Conservation (phyloP, 2,888 invertebrate genomes). For the Lucinisca nassula region DNA sequence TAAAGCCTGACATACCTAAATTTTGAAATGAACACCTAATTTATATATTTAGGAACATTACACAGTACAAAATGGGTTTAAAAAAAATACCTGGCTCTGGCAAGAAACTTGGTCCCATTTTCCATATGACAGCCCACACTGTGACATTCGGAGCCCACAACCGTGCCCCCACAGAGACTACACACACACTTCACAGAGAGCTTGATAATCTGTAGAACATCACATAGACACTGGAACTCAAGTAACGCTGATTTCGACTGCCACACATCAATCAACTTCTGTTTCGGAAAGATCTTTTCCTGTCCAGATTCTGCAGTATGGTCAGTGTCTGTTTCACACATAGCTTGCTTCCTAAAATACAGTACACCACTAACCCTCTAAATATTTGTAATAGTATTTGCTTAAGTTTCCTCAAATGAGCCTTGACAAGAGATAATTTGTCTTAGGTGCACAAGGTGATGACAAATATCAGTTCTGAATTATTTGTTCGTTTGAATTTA, state of each 20-base stretch:
- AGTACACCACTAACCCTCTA: too few relatives aligned
- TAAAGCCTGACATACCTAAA: too few relatives aligned
- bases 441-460: too few relatives aligned
- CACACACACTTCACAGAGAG: conserved; percentile 74
- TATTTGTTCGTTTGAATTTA: too few relatives aligned
- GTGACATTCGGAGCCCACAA: conserved; percentile 38
- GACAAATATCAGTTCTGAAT: too few relatives aligned
- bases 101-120: conserved; percentile 45
- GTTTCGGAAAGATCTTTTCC: background rate
- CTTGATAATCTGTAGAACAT: conserved; percentile 66
- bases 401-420: too few relatives aligned
- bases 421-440: too few relatives aligned
- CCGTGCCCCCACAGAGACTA: conserved; percentile 62
- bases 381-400: too few relatives aligned
- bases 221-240: conserved; percentile 64
- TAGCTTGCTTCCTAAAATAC: background rate
- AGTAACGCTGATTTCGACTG: background rate
- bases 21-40: too few relatives aligned
- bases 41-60: too few relatives aligned
- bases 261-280: background rate
- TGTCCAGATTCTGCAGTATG: too few relatives aligned
- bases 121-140: conserved; percentile 60
- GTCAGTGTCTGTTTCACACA: background rate
- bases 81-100: conserved; percentile 74
- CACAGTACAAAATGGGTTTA: too few relatives aligned